Evolutionary conservation across 2,888 invertebrate species (phyloP), one percentile per base, ranked within the genome.

Genomic region (Epistrophella euchroma): DNA sequence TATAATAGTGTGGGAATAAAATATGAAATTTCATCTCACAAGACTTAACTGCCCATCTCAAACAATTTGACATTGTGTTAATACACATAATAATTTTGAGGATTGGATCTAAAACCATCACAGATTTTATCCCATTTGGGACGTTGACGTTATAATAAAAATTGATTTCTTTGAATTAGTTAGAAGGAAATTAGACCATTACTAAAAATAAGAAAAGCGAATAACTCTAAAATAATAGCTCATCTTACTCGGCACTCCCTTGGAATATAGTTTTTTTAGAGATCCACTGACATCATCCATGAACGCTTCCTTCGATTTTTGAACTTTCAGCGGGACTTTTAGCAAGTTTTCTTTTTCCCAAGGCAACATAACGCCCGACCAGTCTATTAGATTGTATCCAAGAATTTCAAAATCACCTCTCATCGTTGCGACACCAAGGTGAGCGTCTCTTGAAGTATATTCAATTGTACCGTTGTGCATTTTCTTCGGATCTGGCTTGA

Each of bases 401-500:
- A 99, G 94, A 88, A 98, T 97, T 93, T 99, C 99, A 19, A 99
- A 93, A 92, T 99, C 99, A 0, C 98, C 97, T 56, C 99, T 94
- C 94, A 97, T 96, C 15, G 97, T 97, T 40, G 96, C 93, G 60
- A 96, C 96, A 92, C 99, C 99, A 88, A 96, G 94, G 93, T 99
- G 99, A 4, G 98, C 98, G 94, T 99, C 99, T 82, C 97, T 93
- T 88, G 98, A 98, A 0, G 98, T 97, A 91, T 98, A 99, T 90
- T 99, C 98, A 83, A 98, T 96, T 0, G 99, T 99, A 0, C 99
- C 99, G 92, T 99, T 97, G 91, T 99, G 99, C 85, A 98, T 98
- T 91, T 96, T 96, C 89, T 97, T 97, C 0, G 97, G 97, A 92
- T 99, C 97, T 0, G 96, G 95, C 91, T 97, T 97, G 91, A 96